Evolutionary conservation across 2,113 vertebrate genomes (phyloP), one percentile per base, ranked within the genome.

Genomic region (Rattus rattus): DNA sequence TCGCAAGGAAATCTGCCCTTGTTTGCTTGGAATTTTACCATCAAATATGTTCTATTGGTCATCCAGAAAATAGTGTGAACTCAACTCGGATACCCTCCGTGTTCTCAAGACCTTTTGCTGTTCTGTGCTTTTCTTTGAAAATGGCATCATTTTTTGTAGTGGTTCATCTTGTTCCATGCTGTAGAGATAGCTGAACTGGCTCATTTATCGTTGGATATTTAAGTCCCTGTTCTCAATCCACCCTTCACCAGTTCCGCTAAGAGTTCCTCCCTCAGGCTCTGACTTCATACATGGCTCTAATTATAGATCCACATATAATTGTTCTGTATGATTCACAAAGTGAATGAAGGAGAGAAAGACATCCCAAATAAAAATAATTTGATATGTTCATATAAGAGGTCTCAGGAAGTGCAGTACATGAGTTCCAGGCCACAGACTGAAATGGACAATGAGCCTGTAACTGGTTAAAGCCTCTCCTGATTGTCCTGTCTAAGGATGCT

Each of bases 381-480:
- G 94, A 98, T 98, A 97, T 99, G 97, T 98, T 98, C 98, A 97
- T 98, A 81, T 97, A 98, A 98, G 98, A 98, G 96, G 97, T 98
- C 88, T 43, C 95, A 95, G 98, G 97, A 98, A 98, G 98, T 98
- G 93, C 97, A 90, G 73, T 94, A 96, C 98, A 98, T 98, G 98
- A 98, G 97, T 98, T 98, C 98, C 98, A 98, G 98, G 97, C 98
- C 97, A 98, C 61, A 79, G 97, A 95, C 97, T 98, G 98, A 98
- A 98, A 97, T 95, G 97, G 97, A 94, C 98, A 98, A 97, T 98
- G 98, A 98, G 96, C 95, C 98, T 98, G 97, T 97, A 98, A 98
- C 98, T 98, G 98, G 97, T 98, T 98, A 98, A 98, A 98, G 97
- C 97, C 95, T 97, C 95, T 98, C 98, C 96, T 98, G 98, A 98